These are phyloP conservation scores for Megaleporinus macrocephalus DNA, from an alignment of 2,113 vertebrate species.

Conservation along the genomic window DNA sequence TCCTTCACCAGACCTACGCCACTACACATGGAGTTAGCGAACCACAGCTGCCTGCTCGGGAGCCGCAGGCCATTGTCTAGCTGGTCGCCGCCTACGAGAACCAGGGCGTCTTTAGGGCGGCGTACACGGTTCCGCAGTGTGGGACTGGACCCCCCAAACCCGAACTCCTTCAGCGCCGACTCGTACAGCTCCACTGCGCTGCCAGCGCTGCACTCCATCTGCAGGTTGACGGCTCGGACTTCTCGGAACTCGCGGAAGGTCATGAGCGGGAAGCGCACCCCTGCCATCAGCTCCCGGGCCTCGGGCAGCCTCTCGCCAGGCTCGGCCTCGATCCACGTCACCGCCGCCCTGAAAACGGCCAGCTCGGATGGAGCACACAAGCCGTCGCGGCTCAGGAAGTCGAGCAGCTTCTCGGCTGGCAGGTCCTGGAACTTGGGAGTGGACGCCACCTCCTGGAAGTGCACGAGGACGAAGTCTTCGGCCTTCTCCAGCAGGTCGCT, in stretches of 20 bases:
- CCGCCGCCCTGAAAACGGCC: slow-evolving; percentile 81
- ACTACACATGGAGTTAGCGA: slow-evolving; percentile 81
- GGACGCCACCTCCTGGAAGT: slow-evolving; percentile 81
- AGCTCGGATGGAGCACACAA: slow-evolving; percentile 84
- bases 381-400: slow-evolving; percentile 76
- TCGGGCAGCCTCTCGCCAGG: slow-evolving; percentile 68
- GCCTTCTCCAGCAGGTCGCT: slow-evolving; percentile 74
- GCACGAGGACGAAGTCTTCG: slow-evolving; percentile 81
- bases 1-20: slow-evolving; percentile 84
- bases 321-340: slow-evolving; percentile 83
- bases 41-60: slow-evolving; percentile 84
- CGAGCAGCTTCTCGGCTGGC: slow-evolving; percentile 74
- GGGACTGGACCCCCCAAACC: slow-evolving; percentile 59
- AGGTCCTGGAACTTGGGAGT: slow-evolving; percentile 83
- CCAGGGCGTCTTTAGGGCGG: slow-evolving; percentile 77
- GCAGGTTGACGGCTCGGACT: slow-evolving; percentile 77
- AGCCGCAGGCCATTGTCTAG: slow-evolving; percentile 77
- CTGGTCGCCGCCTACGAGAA: slow-evolving; percentile 86
- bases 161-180: slow-evolving; percentile 71
- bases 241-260: slow-evolving; percentile 86
- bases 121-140: slow-evolving; percentile 75
- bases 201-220: slow-evolving; percentile 68
- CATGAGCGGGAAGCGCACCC: slow-evolving; percentile 90
- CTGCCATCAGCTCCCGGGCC: slow-evolving; percentile 77
- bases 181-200: slow-evolving; percentile 70